Conservation (phyloP, 2,113 vertebrate genomes). For the Pantherophis guttatus region DNA sequence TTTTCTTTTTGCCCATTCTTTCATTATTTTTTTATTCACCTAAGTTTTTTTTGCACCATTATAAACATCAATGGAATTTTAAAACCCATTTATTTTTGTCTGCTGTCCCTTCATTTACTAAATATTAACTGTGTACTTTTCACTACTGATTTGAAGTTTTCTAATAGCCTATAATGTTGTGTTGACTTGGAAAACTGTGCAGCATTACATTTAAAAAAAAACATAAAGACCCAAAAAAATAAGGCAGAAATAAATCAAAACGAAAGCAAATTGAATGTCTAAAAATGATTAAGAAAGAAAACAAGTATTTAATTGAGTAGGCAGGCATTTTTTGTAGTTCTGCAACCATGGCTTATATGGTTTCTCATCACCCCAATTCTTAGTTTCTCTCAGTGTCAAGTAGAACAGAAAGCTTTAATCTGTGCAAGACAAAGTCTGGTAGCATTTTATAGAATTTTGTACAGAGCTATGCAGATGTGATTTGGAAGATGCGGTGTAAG, state of each 20-base stretch:
- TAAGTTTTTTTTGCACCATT: neutral
- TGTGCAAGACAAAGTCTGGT: neutral
- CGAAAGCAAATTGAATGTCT: neutral
- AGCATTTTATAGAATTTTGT: neutral
- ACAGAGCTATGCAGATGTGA: neutral
- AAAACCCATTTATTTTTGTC: neutral
- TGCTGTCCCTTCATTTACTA: neutral
- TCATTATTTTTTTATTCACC: neutral
- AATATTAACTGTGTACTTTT: neutral
- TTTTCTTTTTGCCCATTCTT: neutral
- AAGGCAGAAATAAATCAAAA: neutral
- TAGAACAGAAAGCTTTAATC: neutral
- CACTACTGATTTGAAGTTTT: neutral
- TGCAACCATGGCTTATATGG: neutral
- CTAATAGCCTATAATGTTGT: neutral
- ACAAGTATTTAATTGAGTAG: slow-evolving; percentile 4
- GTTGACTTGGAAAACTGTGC: neutral
- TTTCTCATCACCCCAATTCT: neutral
- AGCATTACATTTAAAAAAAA: no score
- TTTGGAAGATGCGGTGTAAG: neutral
- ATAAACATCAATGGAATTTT: neutral
- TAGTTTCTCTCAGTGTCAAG: neutral
- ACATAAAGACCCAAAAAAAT: neutral
- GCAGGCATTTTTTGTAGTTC: slow-evolving; percentile 12
- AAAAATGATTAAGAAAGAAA: neutral